Percentiles rank a stretch among this genome's conserved stretches.
Conservation (phyloP, 2,113 vertebrate species). For the Rhinolophus ferrumequinum region DNA sequence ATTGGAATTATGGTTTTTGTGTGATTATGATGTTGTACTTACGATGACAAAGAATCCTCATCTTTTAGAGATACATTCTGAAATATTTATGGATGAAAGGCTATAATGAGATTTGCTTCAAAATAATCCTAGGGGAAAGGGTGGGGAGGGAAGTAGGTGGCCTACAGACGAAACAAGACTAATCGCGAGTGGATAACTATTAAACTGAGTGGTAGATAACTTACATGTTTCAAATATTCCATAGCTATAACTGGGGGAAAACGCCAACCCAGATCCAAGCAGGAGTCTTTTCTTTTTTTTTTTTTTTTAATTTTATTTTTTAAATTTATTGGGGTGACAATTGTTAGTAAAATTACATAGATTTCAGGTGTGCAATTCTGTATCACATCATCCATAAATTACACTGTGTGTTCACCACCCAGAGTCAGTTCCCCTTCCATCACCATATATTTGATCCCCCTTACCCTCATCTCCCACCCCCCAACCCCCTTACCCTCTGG, state of each 20-base stretch:
- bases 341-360: no score
- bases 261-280: neutral
- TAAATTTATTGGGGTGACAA: no score
- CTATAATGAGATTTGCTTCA: neutral
- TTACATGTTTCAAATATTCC: neutral
- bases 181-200: neutral
- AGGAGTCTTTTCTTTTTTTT: neutral
- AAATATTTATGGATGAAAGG: neutral
- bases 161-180: neutral
- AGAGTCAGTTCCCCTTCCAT: no score
- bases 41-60: neutral
- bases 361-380: no score
- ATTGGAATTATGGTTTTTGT: neutral
- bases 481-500: no score
- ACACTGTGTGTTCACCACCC: no score
- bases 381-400: no score
- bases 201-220: neutral
- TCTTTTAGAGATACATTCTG: neutral
- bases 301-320: no score
- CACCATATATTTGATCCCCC: no score
- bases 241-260: neutral
- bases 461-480: no score
- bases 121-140: neutral
- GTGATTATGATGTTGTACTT: neutral
- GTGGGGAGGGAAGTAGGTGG: neutral